These are phyloP conservation scores for Pterobdella sp. DNA, from an alignment of 2,888 invertebrate species.

Conservation along the genomic window DNA sequence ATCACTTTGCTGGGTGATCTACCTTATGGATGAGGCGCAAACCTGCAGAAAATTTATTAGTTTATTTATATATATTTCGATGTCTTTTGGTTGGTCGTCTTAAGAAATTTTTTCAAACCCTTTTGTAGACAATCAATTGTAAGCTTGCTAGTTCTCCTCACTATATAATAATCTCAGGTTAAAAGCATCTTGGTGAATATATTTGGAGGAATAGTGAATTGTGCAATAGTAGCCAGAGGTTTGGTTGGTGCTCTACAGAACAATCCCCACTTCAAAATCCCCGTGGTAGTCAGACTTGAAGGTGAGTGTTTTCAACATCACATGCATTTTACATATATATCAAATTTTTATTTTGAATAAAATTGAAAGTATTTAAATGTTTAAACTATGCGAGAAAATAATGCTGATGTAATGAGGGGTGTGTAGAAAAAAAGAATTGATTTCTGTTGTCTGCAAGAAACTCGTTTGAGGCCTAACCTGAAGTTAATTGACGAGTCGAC, in stretches of 20 bases:
- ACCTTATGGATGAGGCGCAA: no score
- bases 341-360: no score
- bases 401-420: no score
- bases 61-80: conserved; percentile 15
- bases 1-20: no score
- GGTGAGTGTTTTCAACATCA: conserved; percentile 60
- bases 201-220: conserved; percentile 98
- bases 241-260: conserved; percentile 78
- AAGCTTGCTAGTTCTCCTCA: not conserved
- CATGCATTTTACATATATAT: no score
- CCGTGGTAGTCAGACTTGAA: conserved; percentile 85
- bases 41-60: no score
- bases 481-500: no score
- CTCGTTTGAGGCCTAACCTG: no score
- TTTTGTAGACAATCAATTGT: not conserved
- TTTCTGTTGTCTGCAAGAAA: no score
- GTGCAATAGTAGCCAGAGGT: conserved; percentile 89
- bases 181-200: conserved; percentile 94
- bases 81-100: not conserved
- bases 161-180: conserved; percentile 55
- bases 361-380: no score
- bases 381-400: no score
- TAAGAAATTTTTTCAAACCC: not conserved
- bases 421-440: no score
- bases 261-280: conserved; percentile 66